These are phyloP conservation scores for Ichneumoninae sp. DNA, from an alignment of 2,888 invertebrate species.

Conservation along the genomic window DNA sequence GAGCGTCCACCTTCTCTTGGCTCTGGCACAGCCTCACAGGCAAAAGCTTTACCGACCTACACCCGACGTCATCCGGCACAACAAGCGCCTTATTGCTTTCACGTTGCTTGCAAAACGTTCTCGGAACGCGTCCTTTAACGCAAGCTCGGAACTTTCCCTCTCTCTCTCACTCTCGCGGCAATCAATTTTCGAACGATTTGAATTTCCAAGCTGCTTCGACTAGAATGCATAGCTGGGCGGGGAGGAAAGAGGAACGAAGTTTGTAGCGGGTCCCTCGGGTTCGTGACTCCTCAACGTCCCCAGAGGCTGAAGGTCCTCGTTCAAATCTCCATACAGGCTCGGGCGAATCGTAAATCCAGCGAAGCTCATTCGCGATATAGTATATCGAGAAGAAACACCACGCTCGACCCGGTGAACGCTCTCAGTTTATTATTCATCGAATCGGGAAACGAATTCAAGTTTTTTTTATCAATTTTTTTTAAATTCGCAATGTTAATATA, in stretches of 20 bases:
- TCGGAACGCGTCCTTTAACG: conserved; percentile 36
- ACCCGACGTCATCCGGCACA: conserved; percentile 56
- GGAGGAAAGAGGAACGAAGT: conserved; percentile 24
- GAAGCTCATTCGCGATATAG: conserved; percentile 14
- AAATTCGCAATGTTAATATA: conserved; percentile 22
- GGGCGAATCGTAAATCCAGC: conserved; percentile 35
- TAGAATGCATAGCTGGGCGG: background rate
- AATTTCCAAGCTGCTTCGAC: conserved; percentile 38
- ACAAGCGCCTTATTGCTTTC: conserved; percentile 61
- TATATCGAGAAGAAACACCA: conserved; percentile 15
- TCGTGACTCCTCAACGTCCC: conserved; percentile 28
- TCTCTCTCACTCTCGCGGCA: background rate
- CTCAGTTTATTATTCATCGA: conserved; percentile 49
- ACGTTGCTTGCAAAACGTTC: conserved; percentile 19
- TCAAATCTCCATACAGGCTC: conserved; percentile 37
- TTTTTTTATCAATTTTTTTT: background rate
- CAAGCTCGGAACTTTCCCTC: conserved; percentile 13
- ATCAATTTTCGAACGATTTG: conserved; percentile 61
- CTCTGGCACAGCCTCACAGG: background rate
- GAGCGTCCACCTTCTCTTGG: conserved; percentile 1
- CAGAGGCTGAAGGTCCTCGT: conserved; percentile 39
- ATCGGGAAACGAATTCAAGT: background rate
- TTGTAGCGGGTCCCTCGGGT: conserved; percentile 30
- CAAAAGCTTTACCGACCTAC: conserved; percentile 44
- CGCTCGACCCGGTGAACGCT: background rate